Conservation (phyloP, 2,888 invertebrate genomes). For the Chrysomela aeneicollis region DNA sequence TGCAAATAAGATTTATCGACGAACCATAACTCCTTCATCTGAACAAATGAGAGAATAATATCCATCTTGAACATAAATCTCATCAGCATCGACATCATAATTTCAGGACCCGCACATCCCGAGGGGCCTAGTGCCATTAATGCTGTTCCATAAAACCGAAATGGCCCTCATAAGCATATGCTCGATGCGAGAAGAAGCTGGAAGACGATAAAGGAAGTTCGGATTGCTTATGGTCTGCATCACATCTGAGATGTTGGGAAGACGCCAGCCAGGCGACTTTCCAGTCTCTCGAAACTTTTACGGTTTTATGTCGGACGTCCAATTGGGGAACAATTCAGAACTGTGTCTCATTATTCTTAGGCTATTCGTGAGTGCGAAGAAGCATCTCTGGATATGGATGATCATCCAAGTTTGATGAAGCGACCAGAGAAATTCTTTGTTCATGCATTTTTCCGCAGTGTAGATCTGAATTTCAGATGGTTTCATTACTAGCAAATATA, state of each 20-base stretch:
- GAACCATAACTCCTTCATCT: not conserved
- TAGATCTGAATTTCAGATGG: no score
- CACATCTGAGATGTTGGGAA: slow-evolving; percentile 35
- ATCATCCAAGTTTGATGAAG: no score
- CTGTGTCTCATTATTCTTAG: not conserved
- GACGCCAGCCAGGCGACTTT: slow-evolving; percentile 34
- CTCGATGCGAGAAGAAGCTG: slow-evolving; percentile 43
- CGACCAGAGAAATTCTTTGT: no score
- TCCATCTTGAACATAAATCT: not conserved
- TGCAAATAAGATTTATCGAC: not conserved
- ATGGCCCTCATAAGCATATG: slow-evolving; percentile 55
- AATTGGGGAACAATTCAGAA: slow-evolving; percentile 18
- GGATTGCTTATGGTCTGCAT: slow-evolving; percentile 51
- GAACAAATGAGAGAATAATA: not conserved
- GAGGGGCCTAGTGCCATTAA: slow-evolving; percentile 43
- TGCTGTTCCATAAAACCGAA: slow-evolving; percentile 54
- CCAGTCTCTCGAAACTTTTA: slow-evolving; percentile 29
- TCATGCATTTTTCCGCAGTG: no score
- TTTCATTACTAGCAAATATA: no score
- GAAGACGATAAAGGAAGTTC: slow-evolving; percentile 46
- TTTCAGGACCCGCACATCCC: slow-evolving; percentile 9
- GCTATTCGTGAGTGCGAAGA: not conserved
- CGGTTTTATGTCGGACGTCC: slow-evolving; percentile 25
- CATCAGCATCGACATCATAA: not conserved
- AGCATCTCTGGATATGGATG: not conserved